A percentile compares a stretch with the other conserved stretches of the same genome.
These are phyloP conservation scores for Nemurella pictetii DNA, from an alignment of 2,888 invertebrate species.

Conservation along the genomic window DNA sequence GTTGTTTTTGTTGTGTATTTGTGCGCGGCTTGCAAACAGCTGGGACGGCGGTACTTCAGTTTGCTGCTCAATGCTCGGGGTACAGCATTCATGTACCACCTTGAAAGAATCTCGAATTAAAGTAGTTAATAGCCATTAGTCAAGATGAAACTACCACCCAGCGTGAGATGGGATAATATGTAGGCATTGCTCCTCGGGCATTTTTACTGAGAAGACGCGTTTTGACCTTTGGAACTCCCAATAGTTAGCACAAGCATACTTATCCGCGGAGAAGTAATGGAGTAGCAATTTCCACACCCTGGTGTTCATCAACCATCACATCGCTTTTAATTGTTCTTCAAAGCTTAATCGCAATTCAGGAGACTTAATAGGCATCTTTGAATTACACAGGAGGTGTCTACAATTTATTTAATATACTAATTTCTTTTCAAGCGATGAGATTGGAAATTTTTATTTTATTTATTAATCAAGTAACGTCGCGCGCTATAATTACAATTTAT, in stretches of 20 bases:
- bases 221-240: background rate
- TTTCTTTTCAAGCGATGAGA: background rate
- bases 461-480: background rate
- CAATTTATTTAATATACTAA: too few relatives aligned
- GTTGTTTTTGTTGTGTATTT: background rate
- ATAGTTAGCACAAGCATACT: background rate
- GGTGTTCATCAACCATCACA: too few relatives aligned
- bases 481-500: background rate
- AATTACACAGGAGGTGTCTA: too few relatives aligned
- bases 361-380: too few relatives aligned
- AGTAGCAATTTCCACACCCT: too few relatives aligned
- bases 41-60: background rate
- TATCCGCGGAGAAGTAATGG: too few relatives aligned
- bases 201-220: background rate
- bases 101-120: background rate
- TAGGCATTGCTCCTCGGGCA: background rate
- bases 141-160: background rate
- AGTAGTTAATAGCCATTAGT: background rate
- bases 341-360: too few relatives aligned
- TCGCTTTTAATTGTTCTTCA: too few relatives aligned
- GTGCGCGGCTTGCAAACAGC: background rate
- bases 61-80: background rate
- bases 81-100: too few relatives aligned
- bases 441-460: background rate
- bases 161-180: background rate